Evolutionary conservation across 2,888 invertebrate genomes (phyloP).

Genomic region (Fissipunctia ypsillon): DNA sequence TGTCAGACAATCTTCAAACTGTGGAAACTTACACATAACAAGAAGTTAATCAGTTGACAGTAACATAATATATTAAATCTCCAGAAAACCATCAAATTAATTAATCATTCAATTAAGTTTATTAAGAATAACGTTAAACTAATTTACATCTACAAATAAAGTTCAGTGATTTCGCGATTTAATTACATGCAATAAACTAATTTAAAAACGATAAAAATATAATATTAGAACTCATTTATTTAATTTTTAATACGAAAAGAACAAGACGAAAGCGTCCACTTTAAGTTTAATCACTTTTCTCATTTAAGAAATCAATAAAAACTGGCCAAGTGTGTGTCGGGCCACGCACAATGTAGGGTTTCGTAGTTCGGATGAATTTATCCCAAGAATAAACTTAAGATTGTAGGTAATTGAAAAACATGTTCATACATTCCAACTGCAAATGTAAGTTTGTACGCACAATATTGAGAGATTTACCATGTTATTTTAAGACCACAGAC

Average conservation of each 20-base stretch:
- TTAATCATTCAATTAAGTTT: conserved; percentile 1
- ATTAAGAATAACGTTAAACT: background rate
- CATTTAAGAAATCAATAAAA: background rate
- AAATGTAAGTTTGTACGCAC: too few species aligned
- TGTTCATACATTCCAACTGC: too few species aligned
- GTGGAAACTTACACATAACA: background rate
- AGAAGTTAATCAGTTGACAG: background rate
- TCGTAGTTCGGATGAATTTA: too few species aligned
- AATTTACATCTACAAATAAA: background rate
- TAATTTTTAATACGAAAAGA: background rate
- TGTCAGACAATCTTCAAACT: background rate
- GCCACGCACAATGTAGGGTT: too few species aligned
- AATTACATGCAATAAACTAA: background rate
- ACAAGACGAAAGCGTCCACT: background rate
- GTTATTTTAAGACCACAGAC: too few species aligned
- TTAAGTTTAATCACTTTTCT: conserved; percentile 2
- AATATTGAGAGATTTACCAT: too few species aligned
- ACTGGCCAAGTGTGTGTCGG: too few species aligned
- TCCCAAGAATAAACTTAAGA: too few species aligned
- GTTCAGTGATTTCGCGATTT: background rate
- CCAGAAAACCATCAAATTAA: conserved; percentile 1
- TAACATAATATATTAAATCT: conserved; percentile 3
- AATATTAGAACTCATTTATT: background rate
- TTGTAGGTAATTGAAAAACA: too few species aligned
- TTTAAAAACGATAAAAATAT: conserved; percentile 1